Conservation (phyloP, 2,113 vertebrate genomes). For the Peucedramus taeniatus region DNA sequence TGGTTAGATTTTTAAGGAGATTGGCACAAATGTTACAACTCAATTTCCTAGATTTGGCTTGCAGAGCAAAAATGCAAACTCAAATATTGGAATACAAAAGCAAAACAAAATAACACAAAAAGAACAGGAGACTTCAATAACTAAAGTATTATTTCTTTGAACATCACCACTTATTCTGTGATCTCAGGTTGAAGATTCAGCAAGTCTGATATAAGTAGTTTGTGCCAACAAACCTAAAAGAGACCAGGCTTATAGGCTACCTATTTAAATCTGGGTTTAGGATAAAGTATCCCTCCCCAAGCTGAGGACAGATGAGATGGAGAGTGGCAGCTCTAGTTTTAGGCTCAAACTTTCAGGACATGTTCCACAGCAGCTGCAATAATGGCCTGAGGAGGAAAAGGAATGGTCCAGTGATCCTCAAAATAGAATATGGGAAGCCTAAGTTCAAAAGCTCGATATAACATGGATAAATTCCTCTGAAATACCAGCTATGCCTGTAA, state of each 20-base stretch:
- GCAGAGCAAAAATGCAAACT: background rate
- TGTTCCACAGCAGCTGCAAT: conserved; percentile 19
- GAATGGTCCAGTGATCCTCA: background rate
- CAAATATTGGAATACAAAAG: background rate
- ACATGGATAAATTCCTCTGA: background rate
- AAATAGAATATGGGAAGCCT: background rate
- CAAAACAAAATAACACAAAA: background rate
- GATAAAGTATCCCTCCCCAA: background rate
- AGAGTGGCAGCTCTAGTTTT: background rate
- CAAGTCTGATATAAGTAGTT: background rate
- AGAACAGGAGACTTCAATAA: background rate
- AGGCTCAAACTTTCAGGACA: background rate
- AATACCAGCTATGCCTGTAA: background rate
- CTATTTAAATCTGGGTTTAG: background rate
- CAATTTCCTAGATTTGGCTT: background rate
- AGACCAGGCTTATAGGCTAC: background rate
- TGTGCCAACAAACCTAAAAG: background rate
- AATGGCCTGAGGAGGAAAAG: background rate
- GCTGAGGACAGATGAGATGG: background rate
- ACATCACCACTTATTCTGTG: background rate
- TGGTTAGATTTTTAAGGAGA: background rate
- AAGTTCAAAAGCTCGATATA: background rate
- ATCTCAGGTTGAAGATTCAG: background rate
- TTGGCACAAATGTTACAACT: background rate
- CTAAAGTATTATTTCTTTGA: background rate